These are phyloP conservation scores for Halictus quadricinctus DNA, from an alignment of 2,888 invertebrate species.

Conservation along the genomic window DNA sequence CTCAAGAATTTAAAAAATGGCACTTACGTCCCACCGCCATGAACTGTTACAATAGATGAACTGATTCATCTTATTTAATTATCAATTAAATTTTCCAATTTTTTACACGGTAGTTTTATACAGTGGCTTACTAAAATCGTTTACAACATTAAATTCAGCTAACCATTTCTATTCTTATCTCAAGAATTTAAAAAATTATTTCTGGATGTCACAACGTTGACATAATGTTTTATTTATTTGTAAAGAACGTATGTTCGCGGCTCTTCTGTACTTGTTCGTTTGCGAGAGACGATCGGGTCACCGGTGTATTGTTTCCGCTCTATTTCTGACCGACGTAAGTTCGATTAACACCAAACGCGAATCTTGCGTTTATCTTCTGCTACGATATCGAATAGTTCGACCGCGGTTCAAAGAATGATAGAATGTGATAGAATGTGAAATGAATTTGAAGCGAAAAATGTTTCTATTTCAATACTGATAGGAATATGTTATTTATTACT, in stretches of 20 bases:
- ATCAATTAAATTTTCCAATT: too few species aligned
- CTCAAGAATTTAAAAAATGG: too few species aligned
- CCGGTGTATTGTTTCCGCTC: constrained; percentile 41
- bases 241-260: background rate
- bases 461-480: background rate
- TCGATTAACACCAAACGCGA: constrained; percentile 6
- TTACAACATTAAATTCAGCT: too few species aligned
- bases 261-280: background rate
- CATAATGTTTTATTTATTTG: background rate
- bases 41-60: too few species aligned
- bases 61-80: too few species aligned
- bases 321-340: constrained; percentile 31
- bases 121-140: too few species aligned
- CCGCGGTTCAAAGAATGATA: background rate
- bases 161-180: background rate
- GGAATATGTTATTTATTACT: background rate
- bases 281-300: constrained; percentile 20
- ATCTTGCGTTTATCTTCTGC: background rate
- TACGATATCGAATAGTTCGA: background rate
- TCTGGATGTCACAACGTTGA: background rate
- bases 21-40: too few species aligned
- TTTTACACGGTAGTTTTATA: too few species aligned
- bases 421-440: background rate
- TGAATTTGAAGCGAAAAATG: background rate
- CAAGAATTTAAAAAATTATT: background rate